Conservation (phyloP, 2,888 invertebrate genomes). For the Drosophila vallismaia region DNA sequence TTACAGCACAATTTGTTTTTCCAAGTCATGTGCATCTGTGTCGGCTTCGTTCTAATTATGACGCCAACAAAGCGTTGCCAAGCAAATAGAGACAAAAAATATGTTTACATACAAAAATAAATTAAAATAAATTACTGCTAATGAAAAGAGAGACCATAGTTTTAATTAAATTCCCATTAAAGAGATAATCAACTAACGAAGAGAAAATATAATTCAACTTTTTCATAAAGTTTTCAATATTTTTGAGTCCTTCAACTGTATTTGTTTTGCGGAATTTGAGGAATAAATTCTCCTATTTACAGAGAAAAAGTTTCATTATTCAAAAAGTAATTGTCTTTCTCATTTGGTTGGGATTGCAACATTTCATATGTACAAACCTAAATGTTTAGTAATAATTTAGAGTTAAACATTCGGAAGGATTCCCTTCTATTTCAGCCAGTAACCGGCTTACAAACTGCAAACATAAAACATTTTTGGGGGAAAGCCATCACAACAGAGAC, state of each 20-base stretch:
- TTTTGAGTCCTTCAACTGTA: not conserved
- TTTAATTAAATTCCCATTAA: not conserved
- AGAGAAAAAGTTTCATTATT: slow-evolving; percentile 2
- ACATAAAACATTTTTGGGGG: slow-evolving; percentile 44
- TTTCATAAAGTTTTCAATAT: no score
- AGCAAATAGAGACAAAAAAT: not conserved
- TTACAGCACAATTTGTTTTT: slow-evolving; percentile 77
- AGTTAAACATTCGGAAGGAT: slow-evolving; percentile 28
- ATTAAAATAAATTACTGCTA: slow-evolving; percentile 1
- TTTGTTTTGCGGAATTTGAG: not conserved
- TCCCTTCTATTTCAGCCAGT: slow-evolving; percentile 17
- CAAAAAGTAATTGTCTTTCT: slow-evolving; percentile 4
- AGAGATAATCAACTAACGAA: no score
- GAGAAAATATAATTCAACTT: no score
- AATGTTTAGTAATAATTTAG: slow-evolving; percentile 22
- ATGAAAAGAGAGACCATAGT: not conserved
- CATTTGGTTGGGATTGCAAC: slow-evolving; percentile 3
- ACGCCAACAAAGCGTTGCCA: slow-evolving; percentile 61
- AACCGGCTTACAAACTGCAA: slow-evolving; percentile 34
- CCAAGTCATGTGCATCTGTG: slow-evolving; percentile 54
- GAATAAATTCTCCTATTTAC: not conserved
- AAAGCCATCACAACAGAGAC: slow-evolving; percentile 34
- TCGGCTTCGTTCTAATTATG: slow-evolving; percentile 72
- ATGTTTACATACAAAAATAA: not conserved
- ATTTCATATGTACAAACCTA: slow-evolving; percentile 4